phyloP scores from a whole-genome alignment of 2,797 vertebrate species.

The Coracias cyanogaster region DNA sequence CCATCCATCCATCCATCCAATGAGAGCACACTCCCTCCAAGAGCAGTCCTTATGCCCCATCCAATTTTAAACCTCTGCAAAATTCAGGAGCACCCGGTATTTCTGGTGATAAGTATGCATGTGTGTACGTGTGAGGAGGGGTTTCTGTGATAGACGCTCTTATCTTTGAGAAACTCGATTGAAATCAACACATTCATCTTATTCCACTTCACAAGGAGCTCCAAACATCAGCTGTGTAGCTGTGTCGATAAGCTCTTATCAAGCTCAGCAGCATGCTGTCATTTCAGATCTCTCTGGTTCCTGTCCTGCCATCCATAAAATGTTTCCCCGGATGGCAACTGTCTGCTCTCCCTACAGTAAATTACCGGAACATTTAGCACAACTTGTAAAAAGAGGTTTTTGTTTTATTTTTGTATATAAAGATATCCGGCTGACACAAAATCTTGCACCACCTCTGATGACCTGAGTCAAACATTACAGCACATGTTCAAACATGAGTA shows the following conservation, averaged over 20 bases:
- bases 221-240: conserved; percentile 27
- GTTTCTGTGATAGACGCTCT: neutral
- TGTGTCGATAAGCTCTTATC: conserved; percentile 67
- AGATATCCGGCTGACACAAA: neutral
- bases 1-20: neutral
- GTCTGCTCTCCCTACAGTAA: neutral
- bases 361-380: neutral
- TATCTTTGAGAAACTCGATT: conserved; percentile 34
- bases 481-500: neutral
- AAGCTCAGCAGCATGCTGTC: conserved; percentile 43
- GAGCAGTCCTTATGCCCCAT: neutral
- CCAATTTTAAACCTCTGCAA: neutral
- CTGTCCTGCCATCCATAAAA: conserved; percentile 50
- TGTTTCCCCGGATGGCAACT: neutral
- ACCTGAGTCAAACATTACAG: neutral
- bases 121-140: neutral
- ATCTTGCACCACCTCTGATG: neutral
- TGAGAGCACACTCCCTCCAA: neutral
- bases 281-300: conserved; percentile 19
- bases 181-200: conserved; percentile 48
- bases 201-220: neutral
- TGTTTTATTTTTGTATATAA: neutral
- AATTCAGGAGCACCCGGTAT: neutral
- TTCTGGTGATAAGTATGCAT: neutral
- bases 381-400: neutral